These are phyloP conservation scores for Caenorhabditis japonica DNA, from an alignment of 2,888 invertebrate species.

Conservation along the genomic window DNA sequence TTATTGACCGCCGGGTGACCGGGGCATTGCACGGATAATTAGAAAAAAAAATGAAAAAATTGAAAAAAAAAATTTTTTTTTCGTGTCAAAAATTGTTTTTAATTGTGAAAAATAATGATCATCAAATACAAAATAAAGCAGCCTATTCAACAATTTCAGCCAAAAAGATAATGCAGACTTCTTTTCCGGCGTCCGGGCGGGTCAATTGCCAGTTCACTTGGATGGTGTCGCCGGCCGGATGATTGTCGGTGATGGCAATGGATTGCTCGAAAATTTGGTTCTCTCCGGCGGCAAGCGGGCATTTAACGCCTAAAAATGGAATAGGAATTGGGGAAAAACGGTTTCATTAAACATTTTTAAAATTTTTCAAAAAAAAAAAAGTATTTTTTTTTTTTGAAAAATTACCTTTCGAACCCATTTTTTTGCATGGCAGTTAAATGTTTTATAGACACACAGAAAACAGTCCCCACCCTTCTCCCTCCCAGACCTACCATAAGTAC, in stretches of 20 bases:
- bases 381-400: too few relatives aligned
- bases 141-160: constrained; percentile 60
- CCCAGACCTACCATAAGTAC: constrained; percentile 40
- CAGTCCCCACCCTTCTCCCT: not conserved
- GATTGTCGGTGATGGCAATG: constrained; percentile 40
- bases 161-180: constrained; percentile 69
- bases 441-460: not conserved
- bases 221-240: constrained; percentile 45
- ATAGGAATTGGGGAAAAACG: too few relatives aligned
- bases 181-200: constrained; percentile 49
- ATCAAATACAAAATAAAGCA: not conserved
- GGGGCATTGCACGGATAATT: not conserved
- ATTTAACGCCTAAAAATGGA: constrained; percentile 42
- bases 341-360: not conserved
- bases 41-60: too few relatives aligned
- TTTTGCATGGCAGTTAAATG: too few relatives aligned
- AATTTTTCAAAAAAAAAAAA: too few relatives aligned
- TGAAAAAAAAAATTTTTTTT: too few relatives aligned
- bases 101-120: not conserved
- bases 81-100: too few relatives aligned
- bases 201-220: constrained; percentile 70
- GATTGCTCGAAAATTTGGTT: constrained; percentile 39
- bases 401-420: too few relatives aligned
- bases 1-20: not conserved
- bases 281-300: constrained; percentile 26